These are phyloP conservation scores for Adoxophyes honmai DNA, from an alignment of 1,140 invertebrate genomes.

Conservation along the genomic window DNA sequence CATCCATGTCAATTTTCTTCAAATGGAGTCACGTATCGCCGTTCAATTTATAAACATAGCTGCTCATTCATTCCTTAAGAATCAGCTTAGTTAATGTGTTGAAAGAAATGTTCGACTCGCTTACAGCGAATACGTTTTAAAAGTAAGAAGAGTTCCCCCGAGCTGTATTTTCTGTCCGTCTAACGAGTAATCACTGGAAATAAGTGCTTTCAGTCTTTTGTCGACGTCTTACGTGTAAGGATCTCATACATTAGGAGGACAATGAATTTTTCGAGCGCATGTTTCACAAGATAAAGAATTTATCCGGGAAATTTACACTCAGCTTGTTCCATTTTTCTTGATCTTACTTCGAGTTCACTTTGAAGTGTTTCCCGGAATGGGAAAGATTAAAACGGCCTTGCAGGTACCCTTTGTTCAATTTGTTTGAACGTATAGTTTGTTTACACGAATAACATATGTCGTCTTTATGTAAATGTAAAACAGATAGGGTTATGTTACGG, in stretches of 20 bases:
- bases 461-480: too few relatives aligned
- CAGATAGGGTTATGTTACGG: too few relatives aligned
- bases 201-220: conserved; percentile 5
- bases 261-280: conserved; percentile 7
- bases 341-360: conserved; percentile 11
- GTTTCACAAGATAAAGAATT: conserved; percentile 13
- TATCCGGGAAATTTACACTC: conserved; percentile 15
- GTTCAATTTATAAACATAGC: too few relatives aligned
- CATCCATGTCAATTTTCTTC: neutral
- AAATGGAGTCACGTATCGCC: too few relatives aligned
- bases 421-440: too few relatives aligned
- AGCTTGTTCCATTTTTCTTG: conserved; percentile 14
- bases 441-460: too few relatives aligned
- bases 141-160: neutral
- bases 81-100: neutral
- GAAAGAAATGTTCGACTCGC: conserved; percentile 2
- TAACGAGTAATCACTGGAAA: conserved; percentile 12
- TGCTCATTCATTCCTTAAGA: neutral
- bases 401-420: conserved; percentile 8
- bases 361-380: conserved; percentile 9
- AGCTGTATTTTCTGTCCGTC: neutral
- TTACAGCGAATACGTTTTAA: neutral
- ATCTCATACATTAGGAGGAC: conserved; percentile 7
- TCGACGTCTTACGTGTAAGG: neutral
- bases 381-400: conserved; percentile 12